Percentiles rank a stretch among this genome's conserved stretches.
phyloP scores from a whole-genome alignment of 2,113 vertebrate species.

The Copsychus sechellarum region DNA sequence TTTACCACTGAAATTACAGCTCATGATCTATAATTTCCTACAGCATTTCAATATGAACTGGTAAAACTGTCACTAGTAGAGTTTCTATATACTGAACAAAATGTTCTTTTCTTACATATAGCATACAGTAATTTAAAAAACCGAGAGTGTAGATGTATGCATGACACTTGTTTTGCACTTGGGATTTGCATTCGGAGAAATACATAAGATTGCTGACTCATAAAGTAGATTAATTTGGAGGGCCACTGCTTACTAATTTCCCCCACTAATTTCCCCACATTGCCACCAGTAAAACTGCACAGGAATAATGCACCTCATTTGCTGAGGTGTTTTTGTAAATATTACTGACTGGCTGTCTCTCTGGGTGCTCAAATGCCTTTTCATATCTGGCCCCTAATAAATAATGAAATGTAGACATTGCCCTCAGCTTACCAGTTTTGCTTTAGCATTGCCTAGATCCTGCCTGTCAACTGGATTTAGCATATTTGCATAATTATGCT shows the following conservation, averaged over 20 bases:
- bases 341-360: neutral
- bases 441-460: slow-evolving; percentile 7
- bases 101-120: neutral
- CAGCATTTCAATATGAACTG: slow-evolving; percentile 9
- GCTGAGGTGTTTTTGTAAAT: neutral
- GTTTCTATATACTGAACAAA: neutral
- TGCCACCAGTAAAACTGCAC: neutral
- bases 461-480: slow-evolving; percentile 40
- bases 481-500: slow-evolving; percentile 40
- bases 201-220: neutral
- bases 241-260: neutral
- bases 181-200: neutral
- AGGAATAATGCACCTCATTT: neutral
- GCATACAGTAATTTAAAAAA: neutral
- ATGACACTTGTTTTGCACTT: neutral
- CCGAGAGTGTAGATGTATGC: neutral
- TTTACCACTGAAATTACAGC: slow-evolving; percentile 35
- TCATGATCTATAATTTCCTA: slow-evolving; percentile 31
- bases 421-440: slow-evolving; percentile 43
- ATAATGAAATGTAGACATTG: slow-evolving; percentile 49
- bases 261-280: neutral
- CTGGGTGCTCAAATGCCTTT: slow-evolving; percentile 19
- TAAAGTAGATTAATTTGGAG: neutral
- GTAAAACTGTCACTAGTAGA: neutral
- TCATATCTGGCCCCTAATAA: slow-evolving; percentile 26